Evolutionary conservation across 2,113 vertebrate species (phyloP), one percentile per base, ranked within the genome.

Genomic region (Pseudopodoces humilis): DNA sequence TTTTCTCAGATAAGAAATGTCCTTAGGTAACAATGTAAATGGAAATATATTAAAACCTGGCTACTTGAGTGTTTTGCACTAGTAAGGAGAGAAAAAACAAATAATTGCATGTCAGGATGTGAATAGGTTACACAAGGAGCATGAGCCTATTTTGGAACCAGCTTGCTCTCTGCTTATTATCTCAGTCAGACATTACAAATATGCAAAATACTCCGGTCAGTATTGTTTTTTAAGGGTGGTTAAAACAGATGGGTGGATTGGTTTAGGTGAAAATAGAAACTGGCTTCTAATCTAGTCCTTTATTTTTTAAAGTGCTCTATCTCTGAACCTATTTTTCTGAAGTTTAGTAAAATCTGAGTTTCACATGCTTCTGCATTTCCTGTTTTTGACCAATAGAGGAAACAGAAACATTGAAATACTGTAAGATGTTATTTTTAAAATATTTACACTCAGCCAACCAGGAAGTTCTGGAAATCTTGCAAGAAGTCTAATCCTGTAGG

Each of bases 351-450:
- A 95, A 88, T 59, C 49, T 50, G 74, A 90, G 72, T 82, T 94
- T 91, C 95, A 86, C 92, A 79, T 78, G 80, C 76, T 88, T 96
- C 92, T 98, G 97, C 97, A 97, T 98, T 98, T 98, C 98, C 98
- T 98, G 92, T 94, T 97, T 91, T 96, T 91, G 93, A 80, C 85
- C 92, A 85, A 82, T 71, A 93, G 96, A 97, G 98, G 98, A 98
- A 98, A 95, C 56, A 92, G 86, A 93, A 97, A 96, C 87, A 88
- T 96, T 94, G 74, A 95, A 97, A 97, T 97, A 94, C 92, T 93
- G 1, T 90, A 95, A 96, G 97, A 97, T 94, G 87, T 93, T 97
- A 97, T 97, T 97, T 97, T 97, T 92, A 94, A 95, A 95, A 90
- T 96, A 97, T 95, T 96, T 97, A 83, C 95, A 76, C 55, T 91